Evolutionary conservation across 2,888 invertebrate species (phyloP).

Genomic region (Limenitis arthemis): DNA sequence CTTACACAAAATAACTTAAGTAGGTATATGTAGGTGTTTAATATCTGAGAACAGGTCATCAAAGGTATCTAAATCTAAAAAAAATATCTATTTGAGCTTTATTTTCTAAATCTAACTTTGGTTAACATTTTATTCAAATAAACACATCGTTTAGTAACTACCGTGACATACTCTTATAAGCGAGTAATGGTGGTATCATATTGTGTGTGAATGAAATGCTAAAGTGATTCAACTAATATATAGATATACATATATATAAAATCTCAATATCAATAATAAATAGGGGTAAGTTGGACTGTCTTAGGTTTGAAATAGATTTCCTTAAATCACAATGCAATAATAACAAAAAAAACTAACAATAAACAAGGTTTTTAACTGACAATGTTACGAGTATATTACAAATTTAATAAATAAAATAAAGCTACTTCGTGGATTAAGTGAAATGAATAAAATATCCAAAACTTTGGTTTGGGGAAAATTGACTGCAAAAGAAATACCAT

Average conservation of each 20-base stretch:
- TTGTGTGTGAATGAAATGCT: constrained; percentile 41
- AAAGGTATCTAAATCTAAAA: constrained; percentile 15
- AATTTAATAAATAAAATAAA: no score
- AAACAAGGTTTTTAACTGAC: neutral
- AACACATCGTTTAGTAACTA: constrained; percentile 8
- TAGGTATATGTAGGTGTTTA: constrained; percentile 1
- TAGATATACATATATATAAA: constrained; percentile 50
- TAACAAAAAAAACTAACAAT: constrained; percentile 7
- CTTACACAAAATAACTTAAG: constrained; percentile 19
- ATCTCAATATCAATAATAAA: constrained; percentile 39
- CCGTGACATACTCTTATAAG: constrained; percentile 26
- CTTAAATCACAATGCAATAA: neutral
- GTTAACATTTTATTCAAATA: constrained; percentile 6
- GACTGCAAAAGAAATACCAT: no score
- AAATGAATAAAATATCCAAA: no score
- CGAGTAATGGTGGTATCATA: constrained; percentile 46
- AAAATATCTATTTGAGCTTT: constrained; percentile 55
- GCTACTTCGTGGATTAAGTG: no score
- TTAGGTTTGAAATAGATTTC: constrained; percentile 63
- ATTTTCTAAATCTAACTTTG: constrained; percentile 33
- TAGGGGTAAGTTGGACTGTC: constrained; percentile 45
- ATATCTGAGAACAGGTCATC: constrained; percentile 9
- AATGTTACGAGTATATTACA: no score
- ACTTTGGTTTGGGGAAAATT: no score
- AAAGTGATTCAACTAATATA: constrained; percentile 44